Percentiles rank a stretch among this genome's conserved stretches.
These are phyloP conservation scores for Drosophila imparisetae DNA, from an alignment of 2,888 invertebrate species.

Conservation along the genomic window DNA sequence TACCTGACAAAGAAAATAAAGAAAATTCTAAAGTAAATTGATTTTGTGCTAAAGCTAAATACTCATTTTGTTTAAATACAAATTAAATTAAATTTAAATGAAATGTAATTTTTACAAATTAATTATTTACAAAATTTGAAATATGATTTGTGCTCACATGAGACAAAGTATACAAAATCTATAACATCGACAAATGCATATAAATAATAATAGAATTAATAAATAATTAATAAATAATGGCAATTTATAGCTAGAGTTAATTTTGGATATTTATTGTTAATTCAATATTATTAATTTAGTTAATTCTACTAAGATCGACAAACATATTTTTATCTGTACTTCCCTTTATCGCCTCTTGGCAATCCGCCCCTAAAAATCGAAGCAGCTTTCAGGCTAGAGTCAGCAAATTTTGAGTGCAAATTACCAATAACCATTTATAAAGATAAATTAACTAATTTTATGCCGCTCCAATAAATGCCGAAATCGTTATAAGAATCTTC, in stretches of 20 bases:
- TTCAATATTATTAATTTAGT: too few relatives aligned
- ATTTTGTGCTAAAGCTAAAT: too few relatives aligned
- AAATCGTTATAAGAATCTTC: neutral
- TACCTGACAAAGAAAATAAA: neutral
- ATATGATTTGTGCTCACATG: too few relatives aligned
- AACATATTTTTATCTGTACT: neutral
- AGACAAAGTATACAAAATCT: neutral
- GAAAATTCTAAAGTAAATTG: too few relatives aligned
- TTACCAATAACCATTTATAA: neutral
- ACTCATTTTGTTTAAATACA: too few relatives aligned
- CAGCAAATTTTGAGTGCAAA: neutral
- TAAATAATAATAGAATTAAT: neutral
- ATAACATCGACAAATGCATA: fast-evolving
- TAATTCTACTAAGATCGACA: fast-evolving
- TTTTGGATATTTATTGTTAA: too few relatives aligned
- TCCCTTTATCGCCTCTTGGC: neutral
- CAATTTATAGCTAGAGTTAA: neutral
- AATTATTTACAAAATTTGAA: neutral
- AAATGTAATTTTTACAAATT: neutral
- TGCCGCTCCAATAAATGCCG: fast-evolving
- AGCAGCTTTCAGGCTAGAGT: neutral
- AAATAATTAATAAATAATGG: too few relatives aligned
- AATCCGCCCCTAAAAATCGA: neutral
- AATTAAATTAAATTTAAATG: neutral
- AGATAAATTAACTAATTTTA: neutral